These are phyloP conservation scores for Rhynchopsitta pachyrhyncha DNA, from an alignment of 2,113 vertebrate species.

Conservation along the genomic window DNA sequence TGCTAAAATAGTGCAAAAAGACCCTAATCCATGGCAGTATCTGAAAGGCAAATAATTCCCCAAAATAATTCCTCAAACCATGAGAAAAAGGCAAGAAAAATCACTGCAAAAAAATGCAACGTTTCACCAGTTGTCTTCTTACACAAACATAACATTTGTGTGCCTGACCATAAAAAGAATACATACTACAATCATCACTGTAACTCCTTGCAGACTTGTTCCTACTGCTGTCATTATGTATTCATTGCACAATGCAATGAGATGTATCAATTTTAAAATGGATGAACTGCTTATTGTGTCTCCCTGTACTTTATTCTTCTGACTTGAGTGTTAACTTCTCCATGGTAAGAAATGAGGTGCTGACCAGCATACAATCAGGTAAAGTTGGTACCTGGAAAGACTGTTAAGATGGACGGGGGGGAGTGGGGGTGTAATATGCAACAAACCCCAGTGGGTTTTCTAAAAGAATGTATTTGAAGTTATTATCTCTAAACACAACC, in stretches of 20 bases:
- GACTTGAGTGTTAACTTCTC: not conserved
- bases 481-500: not conserved
- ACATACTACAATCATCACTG: not conserved
- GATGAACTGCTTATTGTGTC: not conserved
- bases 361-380: fast-evolving
- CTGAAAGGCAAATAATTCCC: not conserved
- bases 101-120: not conserved
- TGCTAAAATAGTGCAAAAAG: not conserved
- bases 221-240: not conserved
- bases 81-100: not conserved
- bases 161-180: not conserved
- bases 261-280: not conserved
- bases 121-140: not conserved
- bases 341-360: not conserved
- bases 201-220: not conserved
- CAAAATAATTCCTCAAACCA: not conserved
- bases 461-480: not conserved
- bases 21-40: not conserved
- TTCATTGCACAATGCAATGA: not conserved
- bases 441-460: not conserved
- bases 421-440: not conserved
- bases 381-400: not conserved
- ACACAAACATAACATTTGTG: not conserved
- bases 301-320: not conserved
- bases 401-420: not conserved